Conservation (phyloP, 2,797 vertebrate species). For the Australoheros facetus region DNA sequence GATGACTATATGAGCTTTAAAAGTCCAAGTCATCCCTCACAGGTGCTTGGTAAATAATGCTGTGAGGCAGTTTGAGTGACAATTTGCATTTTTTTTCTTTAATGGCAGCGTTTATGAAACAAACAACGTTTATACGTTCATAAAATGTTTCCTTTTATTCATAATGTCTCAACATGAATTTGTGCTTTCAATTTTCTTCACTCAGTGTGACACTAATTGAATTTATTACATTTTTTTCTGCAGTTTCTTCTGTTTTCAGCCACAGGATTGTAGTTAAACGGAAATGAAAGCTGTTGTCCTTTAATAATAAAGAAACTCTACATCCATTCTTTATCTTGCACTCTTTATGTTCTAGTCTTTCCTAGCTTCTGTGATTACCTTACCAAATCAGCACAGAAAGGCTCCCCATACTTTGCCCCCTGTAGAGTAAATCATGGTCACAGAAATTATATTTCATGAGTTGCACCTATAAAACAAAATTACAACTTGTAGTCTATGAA, state of each 20-base stretch:
- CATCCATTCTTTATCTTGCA: background rate
- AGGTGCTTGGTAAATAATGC: background rate
- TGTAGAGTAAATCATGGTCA: background rate
- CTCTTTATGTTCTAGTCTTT: background rate
- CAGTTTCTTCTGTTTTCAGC: background rate
- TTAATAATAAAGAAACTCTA: background rate
- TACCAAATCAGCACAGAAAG: background rate
- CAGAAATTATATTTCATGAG: background rate
- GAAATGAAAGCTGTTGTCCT: background rate
- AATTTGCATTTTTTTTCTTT: background rate
- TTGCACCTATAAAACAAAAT: background rate
- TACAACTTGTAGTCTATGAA: slow-evolving; percentile 2
- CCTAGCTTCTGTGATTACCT: background rate
- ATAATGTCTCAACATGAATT: background rate
- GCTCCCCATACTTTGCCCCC: background rate
- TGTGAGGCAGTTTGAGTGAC: background rate
- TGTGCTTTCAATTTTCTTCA: background rate
- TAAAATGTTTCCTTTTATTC: background rate
- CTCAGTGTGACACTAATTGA: background rate
- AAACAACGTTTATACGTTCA: background rate
- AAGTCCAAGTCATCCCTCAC: background rate
- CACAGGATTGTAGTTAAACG: background rate
- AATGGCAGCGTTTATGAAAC: background rate
- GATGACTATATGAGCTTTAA: background rate
- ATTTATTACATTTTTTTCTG: background rate